phyloP scores from a whole-genome alignment of 2,113 vertebrate genomes.

The Tetraodon nigroviridis region DNA sequence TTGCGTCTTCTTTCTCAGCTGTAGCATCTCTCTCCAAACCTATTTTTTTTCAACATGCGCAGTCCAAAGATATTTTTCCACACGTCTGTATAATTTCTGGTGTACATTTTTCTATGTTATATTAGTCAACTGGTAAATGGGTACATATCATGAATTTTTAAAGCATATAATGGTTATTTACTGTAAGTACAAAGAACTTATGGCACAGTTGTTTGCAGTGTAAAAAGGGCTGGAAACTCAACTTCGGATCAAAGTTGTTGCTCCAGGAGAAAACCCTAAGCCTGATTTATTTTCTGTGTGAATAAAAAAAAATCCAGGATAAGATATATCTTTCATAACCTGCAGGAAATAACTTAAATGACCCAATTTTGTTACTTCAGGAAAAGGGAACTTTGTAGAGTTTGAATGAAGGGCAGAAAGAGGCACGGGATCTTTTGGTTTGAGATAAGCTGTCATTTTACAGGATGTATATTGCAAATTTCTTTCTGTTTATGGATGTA shows the following conservation, averaged over 20 bases:
- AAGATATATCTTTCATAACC: slow-evolving; percentile 58
- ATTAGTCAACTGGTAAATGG: slow-evolving; percentile 58
- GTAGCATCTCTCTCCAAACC: slow-evolving; percentile 57
- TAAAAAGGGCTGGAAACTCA: slow-evolving; percentile 21
- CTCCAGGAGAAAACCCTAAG: too few relatives aligned
- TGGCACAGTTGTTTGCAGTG: slow-evolving; percentile 31
- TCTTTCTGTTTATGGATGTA: slow-evolving; percentile 87
- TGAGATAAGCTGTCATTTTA: slow-evolving; percentile 71
- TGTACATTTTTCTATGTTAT: slow-evolving; percentile 62
- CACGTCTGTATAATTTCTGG: slow-evolving; percentile 65
- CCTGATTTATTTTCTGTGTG: too few relatives aligned
- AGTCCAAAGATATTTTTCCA: slow-evolving; percentile 80
- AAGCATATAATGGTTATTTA: slow-evolving; percentile 57
- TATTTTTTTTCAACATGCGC: slow-evolving; percentile 72
- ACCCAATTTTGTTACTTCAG: slow-evolving; percentile 61
- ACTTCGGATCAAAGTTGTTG: background rate
- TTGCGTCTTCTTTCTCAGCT: slow-evolving; percentile 44
- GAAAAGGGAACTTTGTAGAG: slow-evolving; percentile 53
- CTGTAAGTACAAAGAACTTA: slow-evolving; percentile 37
- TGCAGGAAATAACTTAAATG: slow-evolving; percentile 54
- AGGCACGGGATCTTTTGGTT: slow-evolving; percentile 42
- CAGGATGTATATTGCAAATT: slow-evolving; percentile 81
- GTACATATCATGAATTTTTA: slow-evolving; percentile 66
- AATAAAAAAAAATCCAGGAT: slow-evolving; percentile 44
- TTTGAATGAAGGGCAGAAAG: slow-evolving; percentile 60